These are phyloP conservation scores for Symphodus melops DNA, from an alignment of 2,113 vertebrate species.

Conservation along the genomic window DNA sequence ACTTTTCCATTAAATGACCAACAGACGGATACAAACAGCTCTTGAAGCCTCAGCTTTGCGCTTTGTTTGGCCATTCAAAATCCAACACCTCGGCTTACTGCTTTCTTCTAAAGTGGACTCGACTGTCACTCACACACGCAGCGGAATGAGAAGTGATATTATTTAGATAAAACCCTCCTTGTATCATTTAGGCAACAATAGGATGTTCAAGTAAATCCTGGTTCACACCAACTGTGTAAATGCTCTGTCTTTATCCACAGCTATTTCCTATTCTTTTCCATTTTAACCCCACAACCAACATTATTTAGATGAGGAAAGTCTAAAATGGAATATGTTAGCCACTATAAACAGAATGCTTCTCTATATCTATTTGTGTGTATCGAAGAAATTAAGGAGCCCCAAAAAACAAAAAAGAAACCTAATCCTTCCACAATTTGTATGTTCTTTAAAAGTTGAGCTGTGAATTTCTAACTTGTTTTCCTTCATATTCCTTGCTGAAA, in stretches of 20 bases:
- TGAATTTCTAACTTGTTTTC: not conserved
- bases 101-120: conserved; percentile 49
- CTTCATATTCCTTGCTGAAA: conserved; percentile 10
- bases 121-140: conserved; percentile 57
- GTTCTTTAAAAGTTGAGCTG: not conserved
- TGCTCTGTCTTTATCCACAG: conserved; percentile 1
- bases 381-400: not conserved
- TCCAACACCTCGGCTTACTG: conserved; percentile 35
- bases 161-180: conserved; percentile 54
- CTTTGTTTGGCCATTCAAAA: conserved; percentile 57
- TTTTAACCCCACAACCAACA: not conserved
- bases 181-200: conserved; percentile 16
- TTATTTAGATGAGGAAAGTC: not conserved
- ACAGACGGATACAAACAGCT: conserved; percentile 44
- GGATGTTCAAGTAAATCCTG: conserved; percentile 32
- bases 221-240: conserved; percentile 22
- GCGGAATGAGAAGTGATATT: conserved; percentile 20
- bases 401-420: no score
- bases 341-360: not conserved
- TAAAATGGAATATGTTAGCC: not conserved
- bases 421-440: not conserved
- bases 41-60: conserved; percentile 21
- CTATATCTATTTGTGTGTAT: not conserved
- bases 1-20: conserved; percentile 59
- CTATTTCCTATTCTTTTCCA: conserved; percentile 12